phyloP scores from a whole-genome alignment of 2,797 vertebrate species.

The Danio albolineatus region DNA sequence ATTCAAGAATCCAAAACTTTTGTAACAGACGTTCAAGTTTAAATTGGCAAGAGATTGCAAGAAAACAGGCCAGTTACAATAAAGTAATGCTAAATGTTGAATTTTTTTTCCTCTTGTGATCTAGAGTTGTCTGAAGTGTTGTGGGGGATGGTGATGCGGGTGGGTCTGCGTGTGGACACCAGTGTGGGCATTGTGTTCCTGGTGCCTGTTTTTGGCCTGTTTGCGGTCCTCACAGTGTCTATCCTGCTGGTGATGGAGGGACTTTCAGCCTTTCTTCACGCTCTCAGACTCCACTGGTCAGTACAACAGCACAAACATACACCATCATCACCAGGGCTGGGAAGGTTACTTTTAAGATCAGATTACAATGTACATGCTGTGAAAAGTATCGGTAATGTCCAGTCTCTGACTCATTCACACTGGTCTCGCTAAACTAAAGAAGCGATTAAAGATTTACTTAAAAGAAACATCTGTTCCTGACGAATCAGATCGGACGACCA shows the following conservation, averaged over 20 bases:
- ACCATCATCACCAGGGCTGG: neutral
- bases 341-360: no score
- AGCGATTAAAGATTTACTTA: no score
- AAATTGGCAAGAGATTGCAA: no score
- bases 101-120: neutral
- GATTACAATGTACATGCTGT: no score
- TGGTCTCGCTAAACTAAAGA: no score
- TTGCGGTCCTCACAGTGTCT: slow-evolving; percentile 89
- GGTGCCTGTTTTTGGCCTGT: slow-evolving; percentile 86
- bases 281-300: slow-evolving; percentile 95
- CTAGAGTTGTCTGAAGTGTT: slow-evolving; percentile 95
- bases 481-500: no score
- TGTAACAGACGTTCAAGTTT: neutral
- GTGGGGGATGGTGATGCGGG: slow-evolving; percentile 94
- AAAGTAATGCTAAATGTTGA: neutral
- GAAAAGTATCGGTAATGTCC: no score
- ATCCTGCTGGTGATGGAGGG: slow-evolving; percentile 98
- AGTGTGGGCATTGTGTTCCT: slow-evolving; percentile 84
- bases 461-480: no score
- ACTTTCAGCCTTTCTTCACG: slow-evolving; percentile 96
- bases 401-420: no score
- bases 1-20: neutral
- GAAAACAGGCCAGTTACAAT: neutral
- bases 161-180: slow-evolving; percentile 86
- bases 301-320: slow-evolving; percentile 44